phyloP scores from a whole-genome alignment of 92 coral and sea anemone genomes.

The Phenganax subtilis region DNA sequence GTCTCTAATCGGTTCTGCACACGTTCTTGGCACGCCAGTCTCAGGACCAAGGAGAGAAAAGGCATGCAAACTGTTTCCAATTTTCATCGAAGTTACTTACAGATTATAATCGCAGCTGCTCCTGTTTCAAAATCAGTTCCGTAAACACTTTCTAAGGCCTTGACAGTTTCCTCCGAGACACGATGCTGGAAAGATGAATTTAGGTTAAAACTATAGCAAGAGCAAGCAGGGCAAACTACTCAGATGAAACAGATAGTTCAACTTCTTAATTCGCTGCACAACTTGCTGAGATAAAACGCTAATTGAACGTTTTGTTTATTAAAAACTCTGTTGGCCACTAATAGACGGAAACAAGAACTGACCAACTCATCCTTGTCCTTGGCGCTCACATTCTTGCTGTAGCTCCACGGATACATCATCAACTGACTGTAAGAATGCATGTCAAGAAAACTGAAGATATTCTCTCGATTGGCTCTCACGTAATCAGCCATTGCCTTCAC shows the following conservation, averaged over 20 bases:
- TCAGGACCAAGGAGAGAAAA: not conserved
- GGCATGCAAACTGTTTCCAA: not conserved
- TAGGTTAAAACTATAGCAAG: not conserved
- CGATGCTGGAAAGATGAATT: slow-evolving; percentile 49
- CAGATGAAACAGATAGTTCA: not conserved
- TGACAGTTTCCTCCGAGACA: slow-evolving; percentile 60
- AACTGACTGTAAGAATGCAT: slow-evolving; percentile 76
- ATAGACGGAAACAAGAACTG: not conserved
- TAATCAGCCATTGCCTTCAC: slow-evolving; percentile 54
- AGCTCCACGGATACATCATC: slow-evolving; percentile 79
- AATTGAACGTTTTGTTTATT: not conserved
- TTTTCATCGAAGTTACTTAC: slow-evolving; percentile 51
- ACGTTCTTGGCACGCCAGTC: not conserved
- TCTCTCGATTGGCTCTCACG: slow-evolving; percentile 46
- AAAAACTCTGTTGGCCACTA: no score
- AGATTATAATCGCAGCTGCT: slow-evolving; percentile 74
- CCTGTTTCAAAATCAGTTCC: slow-evolving; percentile 67
- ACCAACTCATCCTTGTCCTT: slow-evolving; percentile 61
- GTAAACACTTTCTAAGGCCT: slow-evolving; percentile 55
- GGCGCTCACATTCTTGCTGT: slow-evolving; percentile 35
- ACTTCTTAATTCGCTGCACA: no score
- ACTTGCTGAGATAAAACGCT: not conserved
- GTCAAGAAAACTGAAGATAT: slow-evolving; percentile 56
- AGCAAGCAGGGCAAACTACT: not conserved
- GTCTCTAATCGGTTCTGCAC: not conserved